Evolutionary conservation across 2,113 vertebrate genomes (phyloP).

Genomic region (Numenius arquata): DNA sequence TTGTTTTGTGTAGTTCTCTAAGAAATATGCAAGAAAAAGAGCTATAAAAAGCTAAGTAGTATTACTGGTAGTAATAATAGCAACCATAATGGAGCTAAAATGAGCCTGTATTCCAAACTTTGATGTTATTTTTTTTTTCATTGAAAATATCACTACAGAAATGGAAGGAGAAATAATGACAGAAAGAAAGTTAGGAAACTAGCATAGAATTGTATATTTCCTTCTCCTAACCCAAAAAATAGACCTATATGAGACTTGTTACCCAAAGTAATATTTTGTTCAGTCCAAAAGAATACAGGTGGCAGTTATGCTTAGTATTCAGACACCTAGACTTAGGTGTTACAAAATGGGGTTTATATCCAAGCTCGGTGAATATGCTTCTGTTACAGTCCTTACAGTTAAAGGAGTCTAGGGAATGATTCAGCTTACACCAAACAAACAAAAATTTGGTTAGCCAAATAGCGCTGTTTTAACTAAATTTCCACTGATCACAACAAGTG

Average conservation of each 20-base stretch:
- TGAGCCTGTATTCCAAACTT: neutral
- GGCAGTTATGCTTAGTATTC: neutral
- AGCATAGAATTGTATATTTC: neutral
- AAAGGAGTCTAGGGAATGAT: neutral
- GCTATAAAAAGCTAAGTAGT: neutral
- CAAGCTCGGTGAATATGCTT: neutral
- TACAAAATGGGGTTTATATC: neutral
- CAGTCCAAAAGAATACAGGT: neutral
- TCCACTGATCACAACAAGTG: neutral
- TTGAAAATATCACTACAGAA: conserved; percentile 19
- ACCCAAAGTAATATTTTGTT: neutral
- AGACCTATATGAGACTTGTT: neutral
- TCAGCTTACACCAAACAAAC: neutral
- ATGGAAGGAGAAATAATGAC: neutral
- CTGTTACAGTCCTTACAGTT: neutral
- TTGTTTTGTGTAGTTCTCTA: neutral
- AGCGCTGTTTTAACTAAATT: neutral
- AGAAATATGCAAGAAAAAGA: neutral
- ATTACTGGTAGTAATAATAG: conserved; percentile 13
- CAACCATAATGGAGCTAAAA: neutral
- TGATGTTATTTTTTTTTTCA: neutral
- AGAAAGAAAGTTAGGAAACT: neutral
- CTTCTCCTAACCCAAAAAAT: neutral
- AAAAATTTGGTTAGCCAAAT: neutral
- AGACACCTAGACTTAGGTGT: neutral